These are phyloP conservation scores for Lepisosteus osseus DNA, from an alignment of 2,113 vertebrate species.

Conservation along the genomic window DNA sequence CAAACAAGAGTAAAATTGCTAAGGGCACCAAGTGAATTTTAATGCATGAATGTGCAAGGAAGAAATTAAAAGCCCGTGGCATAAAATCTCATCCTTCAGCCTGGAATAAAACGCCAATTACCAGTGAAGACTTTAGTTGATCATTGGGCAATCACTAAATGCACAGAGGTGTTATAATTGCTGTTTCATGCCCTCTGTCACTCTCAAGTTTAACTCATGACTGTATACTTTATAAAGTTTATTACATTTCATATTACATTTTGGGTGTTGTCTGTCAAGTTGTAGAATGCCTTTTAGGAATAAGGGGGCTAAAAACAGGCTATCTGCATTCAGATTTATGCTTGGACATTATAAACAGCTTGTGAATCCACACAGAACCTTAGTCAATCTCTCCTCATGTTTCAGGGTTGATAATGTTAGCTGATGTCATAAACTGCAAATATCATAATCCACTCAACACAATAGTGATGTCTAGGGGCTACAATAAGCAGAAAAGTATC, in stretches of 20 bases:
- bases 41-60: slow-evolving; percentile 56
- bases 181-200: slow-evolving; percentile 13
- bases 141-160: slow-evolving; percentile 42
- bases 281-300: neutral
- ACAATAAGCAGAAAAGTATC: too few species aligned
- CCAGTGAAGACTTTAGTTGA: slow-evolving; percentile 44
- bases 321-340: neutral
- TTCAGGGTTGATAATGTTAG: too few species aligned
- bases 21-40: slow-evolving; percentile 47
- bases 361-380: too few species aligned
- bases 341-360: too few species aligned
- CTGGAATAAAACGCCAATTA: slow-evolving; percentile 54
- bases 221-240: neutral
- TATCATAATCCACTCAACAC: too few species aligned
- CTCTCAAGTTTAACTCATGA: neutral
- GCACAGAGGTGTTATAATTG: slow-evolving; percentile 40
- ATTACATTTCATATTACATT: neutral
- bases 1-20: slow-evolving; percentile 69
- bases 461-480: too few species aligned
- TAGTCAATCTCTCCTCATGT: too few species aligned
- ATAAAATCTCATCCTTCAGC: slow-evolving; percentile 51
- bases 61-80: slow-evolving; percentile 61
- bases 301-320: neutral
- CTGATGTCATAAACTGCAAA: too few species aligned
- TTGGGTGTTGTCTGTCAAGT: neutral